Base-by-base conservation (phyloP, 1,140 invertebrate genomes). In the Zaprionus tsacasi region DNA sequence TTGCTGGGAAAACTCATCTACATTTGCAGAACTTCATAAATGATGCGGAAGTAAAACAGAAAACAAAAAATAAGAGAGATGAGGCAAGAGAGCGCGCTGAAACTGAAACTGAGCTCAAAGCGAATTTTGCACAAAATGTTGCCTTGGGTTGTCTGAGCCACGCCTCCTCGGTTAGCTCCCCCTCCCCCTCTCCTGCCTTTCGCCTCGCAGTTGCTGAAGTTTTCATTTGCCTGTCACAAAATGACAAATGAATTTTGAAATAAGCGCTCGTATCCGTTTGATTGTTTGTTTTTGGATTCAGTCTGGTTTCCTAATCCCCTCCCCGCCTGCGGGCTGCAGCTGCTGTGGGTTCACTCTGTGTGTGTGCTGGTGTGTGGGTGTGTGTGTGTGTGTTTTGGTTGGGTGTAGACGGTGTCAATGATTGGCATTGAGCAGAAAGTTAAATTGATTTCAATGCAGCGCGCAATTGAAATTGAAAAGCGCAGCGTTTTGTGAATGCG, bases 241-340 rank as follows among this genome's bases (percentile, higher is more conserved):
- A 87, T 87, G 77, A 88, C 83, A 87, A 87, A 87, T 87, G 79
- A 88, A 88, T 87, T 88, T 88, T 88, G 83, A 87, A 87, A 78
- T 87, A 88, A 88, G 79, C 83, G 79, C 68, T 87, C 71, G 79
- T 71, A 82, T 82, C 71, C 82, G 76, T 72, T 79, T 80, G 82
- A 79, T 87, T 88, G 79, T 87, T 87, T 83, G 70, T 74, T 78
- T 75, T 74, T 73, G 67, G 61, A 71, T 81, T 83, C 54, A 52
- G 27, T n/a, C 50, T 45, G 15, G 35, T n/a, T 57, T 36, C 15
- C 63, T 75, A 66, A 66, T 66, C 54, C 64, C 64, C 40, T 6
- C 7, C 38, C 27, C 27, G 27, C 27, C 27, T 5, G 6, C 27
- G 6, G 27, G 27, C 64, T 59, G 25, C 40, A 50, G 54, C 33